These are phyloP conservation scores for Electrophaes corylata DNA, from an alignment of 2,888 invertebrate genomes.

Conservation along the genomic window DNA sequence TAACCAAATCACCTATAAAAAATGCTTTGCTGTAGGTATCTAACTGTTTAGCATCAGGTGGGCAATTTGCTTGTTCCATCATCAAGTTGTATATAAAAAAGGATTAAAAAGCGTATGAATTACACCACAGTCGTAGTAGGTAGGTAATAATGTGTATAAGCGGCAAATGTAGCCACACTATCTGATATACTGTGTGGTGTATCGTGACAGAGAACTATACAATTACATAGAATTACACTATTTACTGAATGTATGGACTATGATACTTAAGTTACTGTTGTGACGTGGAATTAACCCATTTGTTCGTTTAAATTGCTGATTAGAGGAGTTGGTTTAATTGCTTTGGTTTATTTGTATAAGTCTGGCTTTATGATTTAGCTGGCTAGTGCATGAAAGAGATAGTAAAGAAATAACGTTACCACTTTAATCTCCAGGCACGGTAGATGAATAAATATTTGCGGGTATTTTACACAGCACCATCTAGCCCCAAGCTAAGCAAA, in stretches of 20 bases:
- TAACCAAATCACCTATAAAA: too few species aligned
- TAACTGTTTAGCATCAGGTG: too few species aligned
- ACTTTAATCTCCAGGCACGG: too few species aligned
- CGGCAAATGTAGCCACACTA: constrained; percentile 34
- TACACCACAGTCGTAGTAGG: constrained; percentile 34
- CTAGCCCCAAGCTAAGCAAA: too few species aligned
- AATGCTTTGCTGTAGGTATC: too few species aligned
- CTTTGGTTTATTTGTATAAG: constrained; percentile 2
- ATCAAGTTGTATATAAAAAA: too few species aligned
- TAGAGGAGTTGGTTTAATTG: constrained; percentile 16
- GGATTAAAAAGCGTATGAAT: constrained; percentile 1
- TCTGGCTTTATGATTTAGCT: background rate
- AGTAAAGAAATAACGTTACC: too few species aligned
- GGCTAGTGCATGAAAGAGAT: background rate
- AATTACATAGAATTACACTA: constrained; percentile 33
- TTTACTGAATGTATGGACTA: constrained; percentile 23
- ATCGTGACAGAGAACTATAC: constrained; percentile 26
- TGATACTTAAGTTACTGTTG: constrained; percentile 15
- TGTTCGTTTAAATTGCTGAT: constrained; percentile 30
- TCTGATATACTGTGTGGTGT: constrained; percentile 29
- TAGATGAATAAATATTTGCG: too few species aligned
- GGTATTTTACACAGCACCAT: too few species aligned
- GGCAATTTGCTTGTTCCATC: too few species aligned
- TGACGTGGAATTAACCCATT: constrained; percentile 26
- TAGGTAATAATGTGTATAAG: constrained; percentile 38